Conservation (phyloP, 2,888 invertebrate genomes). For the Trichogramma evanescens region DNA sequence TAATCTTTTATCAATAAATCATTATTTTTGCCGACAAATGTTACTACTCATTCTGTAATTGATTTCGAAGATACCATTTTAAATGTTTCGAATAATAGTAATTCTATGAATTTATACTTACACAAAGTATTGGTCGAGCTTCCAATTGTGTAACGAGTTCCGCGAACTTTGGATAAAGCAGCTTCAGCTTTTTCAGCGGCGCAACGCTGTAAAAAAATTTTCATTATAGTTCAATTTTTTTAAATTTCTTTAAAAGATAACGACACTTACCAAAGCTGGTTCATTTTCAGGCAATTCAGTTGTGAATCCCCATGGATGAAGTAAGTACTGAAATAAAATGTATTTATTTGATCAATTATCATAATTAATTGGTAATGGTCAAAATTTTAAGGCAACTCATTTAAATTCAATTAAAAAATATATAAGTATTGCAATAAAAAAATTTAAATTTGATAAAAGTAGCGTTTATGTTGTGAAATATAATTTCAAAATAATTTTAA, state of each 20-base stretch:
- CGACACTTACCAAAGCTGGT: constrained; percentile 5
- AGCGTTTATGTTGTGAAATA: background rate
- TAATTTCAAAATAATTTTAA: background rate
- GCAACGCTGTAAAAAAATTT: constrained; percentile 21
- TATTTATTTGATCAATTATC: background rate
- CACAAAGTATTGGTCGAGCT: constrained; percentile 48
- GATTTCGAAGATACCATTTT: too few relatives aligned
- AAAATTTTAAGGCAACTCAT: too few relatives aligned
- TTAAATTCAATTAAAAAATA: background rate
- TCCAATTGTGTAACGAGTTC: constrained; percentile 42
- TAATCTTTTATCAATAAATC: too few relatives aligned
- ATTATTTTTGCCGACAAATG: too few relatives aligned
- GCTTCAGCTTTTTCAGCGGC: constrained; percentile 27
- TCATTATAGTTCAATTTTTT: background rate
- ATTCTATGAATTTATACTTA: constrained; percentile 23
- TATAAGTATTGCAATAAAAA: background rate
- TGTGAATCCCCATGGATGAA: constrained; percentile 65
- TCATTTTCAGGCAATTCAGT: constrained; percentile 44
- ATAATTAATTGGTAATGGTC: background rate
- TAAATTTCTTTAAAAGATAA: background rate
- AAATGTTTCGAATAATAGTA: background rate
- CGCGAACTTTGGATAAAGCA: constrained; percentile 25
- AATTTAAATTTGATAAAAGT: background rate
- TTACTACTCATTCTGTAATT: too few relatives aligned
- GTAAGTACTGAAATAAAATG: constrained; percentile 47